Evolutionary conservation across 2,113 vertebrate genomes (phyloP), one percentile per base, ranked within the genome.

Genomic region (Paradoxurus hermaphroditus): DNA sequence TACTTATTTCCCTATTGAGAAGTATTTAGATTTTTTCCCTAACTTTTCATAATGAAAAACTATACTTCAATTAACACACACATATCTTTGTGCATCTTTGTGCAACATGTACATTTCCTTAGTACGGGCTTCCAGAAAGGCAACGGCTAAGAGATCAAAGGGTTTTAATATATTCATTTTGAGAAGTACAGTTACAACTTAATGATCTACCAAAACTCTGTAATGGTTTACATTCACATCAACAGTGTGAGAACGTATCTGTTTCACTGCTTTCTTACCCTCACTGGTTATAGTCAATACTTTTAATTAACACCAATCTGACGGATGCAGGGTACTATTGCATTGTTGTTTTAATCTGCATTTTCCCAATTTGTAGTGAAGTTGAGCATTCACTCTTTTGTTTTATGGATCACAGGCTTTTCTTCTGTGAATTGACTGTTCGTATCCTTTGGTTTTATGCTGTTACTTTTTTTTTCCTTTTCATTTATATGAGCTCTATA

Each of bases 21-120:
- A 27, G 16, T 41, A 51, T 59, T 96, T 91, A 41, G 14, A 4
- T 56, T 65, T 87, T 84, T 92, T 79, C 44, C n/a, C n/a, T 85
- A 79, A 84, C 27, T 88, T 92, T 67, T 63, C 23, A 73, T 68
- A 89, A 85, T 88, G 78, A 91, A 94, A 96, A 97, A 62, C 3
- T 59, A 79, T n/a, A 25, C 46, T 39, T n/a, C 46, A 62, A 34
- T 79, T 81, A 88, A 63, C 41, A 92, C 18, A 85, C 9, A 59
- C 41, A 65, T 13, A 31, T 41, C 56, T n/a, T 70, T 72, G 8
- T 78, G 12, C 23, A 73, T n/a, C 16, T 91, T 82, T 90, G n/a
- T 79, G n/a, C 21, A 85, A 75, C 41, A 63, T 5, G 11, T 27
- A 49, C 72, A 68, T 62, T 59, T 73, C 39, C 63, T 96, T 53